phyloP scores from a whole-genome alignment of 2,113 vertebrate genomes.

The Myotis brandtii region DNA sequence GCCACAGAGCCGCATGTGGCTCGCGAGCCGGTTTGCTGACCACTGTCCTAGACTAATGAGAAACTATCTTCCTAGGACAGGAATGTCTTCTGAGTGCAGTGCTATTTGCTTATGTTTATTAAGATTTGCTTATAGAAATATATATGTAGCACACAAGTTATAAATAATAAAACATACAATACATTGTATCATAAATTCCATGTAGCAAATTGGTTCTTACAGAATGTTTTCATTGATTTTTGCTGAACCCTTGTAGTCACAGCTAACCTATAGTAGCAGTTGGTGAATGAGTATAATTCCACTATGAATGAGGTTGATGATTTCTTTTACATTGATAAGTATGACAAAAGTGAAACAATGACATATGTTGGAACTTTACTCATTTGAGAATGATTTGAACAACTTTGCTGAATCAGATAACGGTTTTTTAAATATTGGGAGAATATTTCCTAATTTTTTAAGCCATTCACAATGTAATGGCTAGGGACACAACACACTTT shows the following conservation, averaged over 20 bases:
- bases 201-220: constrained; percentile 3
- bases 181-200: constrained; percentile 19
- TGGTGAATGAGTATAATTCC: not conserved
- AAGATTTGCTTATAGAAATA: not conserved
- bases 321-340: not conserved
- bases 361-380: not conserved
- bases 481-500: not conserved
- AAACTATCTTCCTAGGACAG: not conserved
- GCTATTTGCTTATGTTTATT: not conserved
- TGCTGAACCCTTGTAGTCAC: not conserved
- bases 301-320: not conserved
- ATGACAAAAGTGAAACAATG: constrained; percentile 30
- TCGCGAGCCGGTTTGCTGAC: too few species aligned
- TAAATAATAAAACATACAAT: not conserved
- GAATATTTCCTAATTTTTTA: constrained; percentile 12
- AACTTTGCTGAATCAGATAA: not conserved
- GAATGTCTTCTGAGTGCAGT: not conserved
- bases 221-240: not conserved
- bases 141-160: not conserved
- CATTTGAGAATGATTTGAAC: not conserved
- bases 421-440: not conserved
- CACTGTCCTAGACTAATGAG: too few species aligned
- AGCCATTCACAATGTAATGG: not conserved
- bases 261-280: not conserved
- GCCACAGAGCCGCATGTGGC: too few species aligned